Evolutionary conservation across 2,888 invertebrate genomes (phyloP).

Genomic region (Euplagia quadripunctaria): DNA sequence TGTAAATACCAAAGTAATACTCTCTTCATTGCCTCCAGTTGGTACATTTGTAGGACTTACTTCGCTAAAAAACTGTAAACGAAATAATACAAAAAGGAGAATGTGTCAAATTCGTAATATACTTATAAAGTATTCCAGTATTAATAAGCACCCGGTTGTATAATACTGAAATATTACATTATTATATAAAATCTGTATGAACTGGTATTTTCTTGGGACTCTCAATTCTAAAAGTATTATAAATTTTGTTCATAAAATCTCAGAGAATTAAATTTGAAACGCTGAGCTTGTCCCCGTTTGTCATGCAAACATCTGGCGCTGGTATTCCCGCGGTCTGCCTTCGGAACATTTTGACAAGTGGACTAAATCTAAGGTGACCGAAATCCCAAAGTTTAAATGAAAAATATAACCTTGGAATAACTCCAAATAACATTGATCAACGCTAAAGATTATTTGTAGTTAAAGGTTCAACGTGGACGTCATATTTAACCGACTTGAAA

Average conservation of each 20-base stretch:
- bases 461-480: too few relatives aligned
- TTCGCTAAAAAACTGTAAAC: too few relatives aligned
- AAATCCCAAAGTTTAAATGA: neutral
- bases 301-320: conserved; percentile 17
- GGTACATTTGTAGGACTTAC: too few relatives aligned
- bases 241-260: conserved; percentile 5
- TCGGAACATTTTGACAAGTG: conserved; percentile 11
- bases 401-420: neutral
- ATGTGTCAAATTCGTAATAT: too few relatives aligned
- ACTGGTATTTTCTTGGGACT: neutral
- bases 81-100: too few relatives aligned
- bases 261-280: conserved; percentile 14
- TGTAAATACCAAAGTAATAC: too few relatives aligned
- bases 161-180: neutral
- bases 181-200: neutral
- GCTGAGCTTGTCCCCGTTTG: conserved; percentile 6
- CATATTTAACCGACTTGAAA: too few relatives aligned
- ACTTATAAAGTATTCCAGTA: neutral
- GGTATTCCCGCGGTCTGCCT: neutral
- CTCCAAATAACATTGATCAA: neutral
- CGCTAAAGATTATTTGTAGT: neutral
- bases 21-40: too few relatives aligned
- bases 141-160: neutral
- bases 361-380: conserved; percentile 2
- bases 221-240: conserved; percentile 1